Percentiles rank a stretch among this genome's conserved stretches.
phyloP scores from a whole-genome alignment of 1,140 invertebrate species.

The Procambarus virginalis region DNA sequence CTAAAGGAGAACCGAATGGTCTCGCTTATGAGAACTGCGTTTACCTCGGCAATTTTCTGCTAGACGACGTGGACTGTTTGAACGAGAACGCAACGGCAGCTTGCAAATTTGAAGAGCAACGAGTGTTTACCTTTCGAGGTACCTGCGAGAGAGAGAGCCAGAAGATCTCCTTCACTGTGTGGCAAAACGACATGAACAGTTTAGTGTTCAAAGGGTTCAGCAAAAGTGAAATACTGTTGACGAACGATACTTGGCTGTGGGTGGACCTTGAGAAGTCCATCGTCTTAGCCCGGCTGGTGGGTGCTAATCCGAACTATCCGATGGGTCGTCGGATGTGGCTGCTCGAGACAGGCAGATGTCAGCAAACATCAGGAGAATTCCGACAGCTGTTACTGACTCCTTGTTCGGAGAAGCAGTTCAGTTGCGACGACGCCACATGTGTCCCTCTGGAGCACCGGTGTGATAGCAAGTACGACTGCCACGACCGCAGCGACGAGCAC shows the following conservation, averaged over 20 bases:
- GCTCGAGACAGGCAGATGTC: constrained; percentile 36
- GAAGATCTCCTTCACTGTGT: not conserved
- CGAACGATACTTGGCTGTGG: not conserved
- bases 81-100: not conserved
- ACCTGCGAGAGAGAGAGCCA: not conserved
- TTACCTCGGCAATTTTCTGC: not conserved
- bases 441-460: constrained; percentile 19
- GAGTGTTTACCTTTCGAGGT: constrained; percentile 7
- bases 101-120: not conserved
- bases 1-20: constrained; percentile 14
- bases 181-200: not conserved
- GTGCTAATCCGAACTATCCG: not conserved
- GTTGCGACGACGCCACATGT: constrained; percentile 46
- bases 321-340: constrained; percentile 16
- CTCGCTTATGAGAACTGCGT: constrained; percentile 14
- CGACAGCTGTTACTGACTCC: constrained; percentile 33
- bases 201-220: constrained; percentile 3
- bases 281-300: not conserved
- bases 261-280: not conserved
- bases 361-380: constrained; percentile 20
- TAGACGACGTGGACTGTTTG: constrained; percentile 19
- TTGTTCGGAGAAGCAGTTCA: constrained; percentile 16
- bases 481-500: constrained; percentile 36
- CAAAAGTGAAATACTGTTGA: not conserved
- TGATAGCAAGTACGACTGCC: constrained; percentile 44